Conservation (phyloP, 2,888 invertebrate genomes). For the Theodoxus fluviatilis region DNA sequence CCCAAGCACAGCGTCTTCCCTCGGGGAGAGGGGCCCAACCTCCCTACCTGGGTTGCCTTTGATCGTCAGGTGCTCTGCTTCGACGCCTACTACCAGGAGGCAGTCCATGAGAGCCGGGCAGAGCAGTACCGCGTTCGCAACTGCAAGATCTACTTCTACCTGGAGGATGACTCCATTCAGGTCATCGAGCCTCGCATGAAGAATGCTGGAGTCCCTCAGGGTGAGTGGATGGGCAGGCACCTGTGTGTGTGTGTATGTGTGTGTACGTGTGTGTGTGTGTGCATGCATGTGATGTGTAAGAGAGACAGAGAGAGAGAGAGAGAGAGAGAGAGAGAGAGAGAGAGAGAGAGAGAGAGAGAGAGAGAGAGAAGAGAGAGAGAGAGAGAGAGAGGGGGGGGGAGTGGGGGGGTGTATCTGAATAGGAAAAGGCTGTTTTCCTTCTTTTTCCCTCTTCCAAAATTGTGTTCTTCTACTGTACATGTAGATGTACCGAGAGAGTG, state of each 20-base stretch:
- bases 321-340: too few relatives aligned
- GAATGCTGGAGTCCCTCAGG: slow-evolving; percentile 87
- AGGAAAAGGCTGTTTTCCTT: too few relatives aligned
- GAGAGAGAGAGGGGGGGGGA: too few relatives aligned
- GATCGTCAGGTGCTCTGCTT: slow-evolving; percentile 85
- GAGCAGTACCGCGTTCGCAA: slow-evolving; percentile 77
- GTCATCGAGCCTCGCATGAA: slow-evolving; percentile 81
- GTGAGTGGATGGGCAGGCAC: slow-evolving; percentile 70
- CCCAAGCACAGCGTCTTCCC: slow-evolving; percentile 78
- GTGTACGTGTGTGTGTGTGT: slow-evolving; percentile 7
- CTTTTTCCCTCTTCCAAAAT: too few relatives aligned
- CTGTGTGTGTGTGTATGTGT: slow-evolving; percentile 22
- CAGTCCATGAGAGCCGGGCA: slow-evolving; percentile 77
- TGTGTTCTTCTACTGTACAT: too few relatives aligned
- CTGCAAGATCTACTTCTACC: slow-evolving; percentile 83
- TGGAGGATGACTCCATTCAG: slow-evolving; percentile 92
- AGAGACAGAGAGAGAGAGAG: too few relatives aligned
- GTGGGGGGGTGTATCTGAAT: too few relatives aligned
- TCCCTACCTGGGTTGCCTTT: slow-evolving; percentile 86
- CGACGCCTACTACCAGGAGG: slow-evolving; percentile 81
- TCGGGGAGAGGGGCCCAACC: slow-evolving; percentile 76
- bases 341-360: too few relatives aligned
- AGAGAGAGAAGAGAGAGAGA: too few relatives aligned
- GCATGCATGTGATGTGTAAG: neutral
- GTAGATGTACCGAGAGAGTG: too few relatives aligned